These are phyloP conservation scores for Amblyjoppa fuscipennis DNA, from an alignment of 2,888 invertebrate species.

Conservation along the genomic window DNA sequence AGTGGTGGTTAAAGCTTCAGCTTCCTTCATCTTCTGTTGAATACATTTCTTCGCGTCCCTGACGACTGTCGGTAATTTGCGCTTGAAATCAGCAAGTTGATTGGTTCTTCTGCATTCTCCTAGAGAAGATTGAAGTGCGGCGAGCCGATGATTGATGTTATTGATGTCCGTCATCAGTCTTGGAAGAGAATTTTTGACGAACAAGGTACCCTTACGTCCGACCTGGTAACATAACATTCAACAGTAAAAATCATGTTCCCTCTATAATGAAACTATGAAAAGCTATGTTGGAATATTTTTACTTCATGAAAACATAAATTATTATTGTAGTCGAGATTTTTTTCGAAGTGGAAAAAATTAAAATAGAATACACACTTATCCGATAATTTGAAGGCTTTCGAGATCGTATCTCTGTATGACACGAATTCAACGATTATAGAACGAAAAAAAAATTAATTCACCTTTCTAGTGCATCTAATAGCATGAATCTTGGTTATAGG, in stretches of 20 bases:
- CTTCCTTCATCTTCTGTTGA: slow-evolving; percentile 37
- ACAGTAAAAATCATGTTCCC: too few relatives aligned
- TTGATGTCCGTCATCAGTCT: slow-evolving; percentile 23
- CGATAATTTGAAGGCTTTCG: too few relatives aligned
- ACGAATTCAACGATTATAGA: not conserved
- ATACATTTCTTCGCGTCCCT: slow-evolving; percentile 53
- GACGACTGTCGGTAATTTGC: slow-evolving; percentile 3
- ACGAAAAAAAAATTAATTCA: slow-evolving; percentile 57
- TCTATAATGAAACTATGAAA: too few relatives aligned
- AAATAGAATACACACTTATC: too few relatives aligned
- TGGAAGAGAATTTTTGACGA: slow-evolving; percentile 50
- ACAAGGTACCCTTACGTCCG: slow-evolving; percentile 45
- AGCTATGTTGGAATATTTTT: too few relatives aligned
- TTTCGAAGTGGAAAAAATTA: too few relatives aligned
- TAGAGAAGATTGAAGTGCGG: slow-evolving; percentile 45
- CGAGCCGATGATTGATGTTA: slow-evolving; percentile 40
- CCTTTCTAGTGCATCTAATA: slow-evolving; percentile 67
- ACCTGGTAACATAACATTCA: not conserved
- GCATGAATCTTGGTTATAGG: slow-evolving; percentile 49
- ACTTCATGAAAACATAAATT: too few relatives aligned
- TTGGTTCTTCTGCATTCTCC: slow-evolving; percentile 49
- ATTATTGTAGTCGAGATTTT: too few relatives aligned
- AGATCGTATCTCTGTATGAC: not conserved
- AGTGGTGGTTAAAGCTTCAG: not conserved
- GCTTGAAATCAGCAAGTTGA: slow-evolving; percentile 41